These are phyloP conservation scores for Eupithecia subumbrata DNA, from an alignment of 2,888 invertebrate species.

Conservation along the genomic window DNA sequence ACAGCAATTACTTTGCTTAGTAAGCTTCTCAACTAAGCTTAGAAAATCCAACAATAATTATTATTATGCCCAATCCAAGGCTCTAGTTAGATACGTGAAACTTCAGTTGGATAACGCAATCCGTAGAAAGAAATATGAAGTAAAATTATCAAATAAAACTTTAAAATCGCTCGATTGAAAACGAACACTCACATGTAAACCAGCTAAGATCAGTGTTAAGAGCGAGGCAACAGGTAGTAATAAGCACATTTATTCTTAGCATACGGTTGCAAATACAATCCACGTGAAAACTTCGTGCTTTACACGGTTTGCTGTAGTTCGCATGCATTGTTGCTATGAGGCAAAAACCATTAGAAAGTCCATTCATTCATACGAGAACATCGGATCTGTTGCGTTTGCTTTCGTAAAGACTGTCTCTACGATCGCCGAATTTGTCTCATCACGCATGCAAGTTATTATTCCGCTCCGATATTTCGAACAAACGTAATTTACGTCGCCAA, in stretches of 20 bases:
- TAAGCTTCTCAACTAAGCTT: constrained; percentile 8
- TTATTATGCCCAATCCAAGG: background rate
- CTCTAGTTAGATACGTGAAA: background rate
- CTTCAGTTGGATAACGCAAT: background rate
- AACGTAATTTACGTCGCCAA: constrained; percentile 53
- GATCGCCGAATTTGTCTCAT: constrained; percentile 52
- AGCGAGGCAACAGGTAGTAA: background rate
- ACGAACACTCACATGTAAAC: background rate
- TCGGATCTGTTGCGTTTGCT: constrained; percentile 58
- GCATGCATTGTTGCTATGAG: constrained; percentile 47
- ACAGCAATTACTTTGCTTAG: constrained; percentile 22
- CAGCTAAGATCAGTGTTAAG: background rate
- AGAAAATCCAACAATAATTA: constrained; percentile 5
- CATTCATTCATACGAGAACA: constrained; percentile 55
- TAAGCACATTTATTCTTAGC: constrained; percentile 5
- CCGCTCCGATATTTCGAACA: constrained; percentile 42
- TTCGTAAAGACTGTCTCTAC: constrained; percentile 45
- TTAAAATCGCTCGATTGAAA: background rate
- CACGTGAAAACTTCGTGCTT: constrained; percentile 35
- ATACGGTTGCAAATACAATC: constrained; percentile 21
- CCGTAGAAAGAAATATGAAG: background rate
- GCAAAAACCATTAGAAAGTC: constrained; percentile 68
- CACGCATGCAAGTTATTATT: constrained; percentile 56
- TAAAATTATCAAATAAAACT: background rate
- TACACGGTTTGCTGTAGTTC: constrained; percentile 36